Evolutionary conservation across 2,797 vertebrate genomes (phyloP), one percentile per base, ranked within the genome.

Genomic region (Brachyrhaphis roseni): DNA sequence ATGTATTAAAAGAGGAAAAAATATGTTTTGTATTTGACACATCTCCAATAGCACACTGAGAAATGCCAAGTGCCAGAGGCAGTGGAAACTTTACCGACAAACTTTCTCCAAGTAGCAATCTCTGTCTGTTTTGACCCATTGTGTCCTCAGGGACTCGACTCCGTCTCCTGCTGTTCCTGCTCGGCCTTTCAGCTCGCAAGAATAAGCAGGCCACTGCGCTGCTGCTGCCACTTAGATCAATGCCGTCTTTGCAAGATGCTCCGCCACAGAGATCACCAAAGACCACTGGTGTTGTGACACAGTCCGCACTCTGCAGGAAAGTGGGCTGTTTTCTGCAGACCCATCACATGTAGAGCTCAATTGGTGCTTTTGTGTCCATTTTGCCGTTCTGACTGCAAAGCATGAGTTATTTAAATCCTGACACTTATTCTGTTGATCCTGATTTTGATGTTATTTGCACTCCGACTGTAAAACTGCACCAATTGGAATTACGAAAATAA

Each of bases 111-210:
- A 85, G 82, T 75, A 71, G 31, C 59, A 72, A 78, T 90, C 90
- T 85, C 68, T 81, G 82, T 88, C 87, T 91, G 31, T 80, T 83
- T 86, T 78, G 78, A 84, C 75, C 84, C 74, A 74, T 84, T 81
- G 73, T 15, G 2, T 86, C 84, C 79, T 73, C 46, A 51, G 82
- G 89, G 81, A 86, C 49, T 68, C 8, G 72, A 78, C 57, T 73
- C 55, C 78, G 74, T 82, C 80, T 83, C 53, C 78, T 70, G 79
- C 74, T 55, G 36, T 18, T 62, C 82, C 78, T 75, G 78, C 28
- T 0, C 26, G 86, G 84, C 55, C 66, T 49, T 76, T 74, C 78
- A 55, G 47, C 79, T 49, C 4, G 75, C 80, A 78, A 74, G 75
- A 82, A 84, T 82, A 89, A 15, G 20, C 49, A 77, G 83, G 84